Percentiles rank a stretch among this genome's conserved stretches.
phyloP scores from a whole-genome alignment of 2,113 vertebrate species.

The Potamarius usumacintae region DNA sequence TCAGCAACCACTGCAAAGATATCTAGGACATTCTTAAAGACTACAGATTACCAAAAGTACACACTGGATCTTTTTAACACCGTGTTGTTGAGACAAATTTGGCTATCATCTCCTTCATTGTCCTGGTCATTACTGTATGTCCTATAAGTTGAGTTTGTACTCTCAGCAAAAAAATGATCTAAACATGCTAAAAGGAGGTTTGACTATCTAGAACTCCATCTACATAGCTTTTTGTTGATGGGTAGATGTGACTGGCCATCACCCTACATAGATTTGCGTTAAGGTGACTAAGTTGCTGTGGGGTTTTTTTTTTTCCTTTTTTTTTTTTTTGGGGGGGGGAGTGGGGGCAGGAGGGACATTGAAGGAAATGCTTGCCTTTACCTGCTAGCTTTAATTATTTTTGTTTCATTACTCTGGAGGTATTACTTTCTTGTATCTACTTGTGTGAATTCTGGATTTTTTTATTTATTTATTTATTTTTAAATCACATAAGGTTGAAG shows the following conservation, averaged over 20 bases:
- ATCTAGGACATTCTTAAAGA: background rate
- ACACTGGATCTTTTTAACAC: background rate
- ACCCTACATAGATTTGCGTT: background rate
- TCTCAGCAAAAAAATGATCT: background rate
- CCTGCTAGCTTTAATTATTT: background rate
- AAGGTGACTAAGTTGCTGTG: background rate
- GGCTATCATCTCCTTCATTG: background rate
- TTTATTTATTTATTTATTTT: no score
- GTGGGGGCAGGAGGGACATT: background rate
- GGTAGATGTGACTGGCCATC: background rate
- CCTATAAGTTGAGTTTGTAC: background rate
- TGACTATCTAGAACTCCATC: background rate
- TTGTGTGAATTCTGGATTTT: background rate
- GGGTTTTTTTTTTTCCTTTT: no score
- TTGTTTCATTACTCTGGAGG: background rate
- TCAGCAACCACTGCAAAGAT: background rate
- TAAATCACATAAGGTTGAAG: background rate
- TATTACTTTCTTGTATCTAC: background rate
- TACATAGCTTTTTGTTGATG: background rate
- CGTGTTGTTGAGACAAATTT: background rate
- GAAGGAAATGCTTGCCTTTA: background rate
- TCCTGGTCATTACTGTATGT: background rate
- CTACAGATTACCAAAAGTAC: background rate
- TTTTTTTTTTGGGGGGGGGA: no score
- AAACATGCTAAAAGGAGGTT: background rate